These are phyloP conservation scores for Australoheros facetus DNA, from an alignment of 2,797 vertebrate genomes.

Conservation along the genomic window DNA sequence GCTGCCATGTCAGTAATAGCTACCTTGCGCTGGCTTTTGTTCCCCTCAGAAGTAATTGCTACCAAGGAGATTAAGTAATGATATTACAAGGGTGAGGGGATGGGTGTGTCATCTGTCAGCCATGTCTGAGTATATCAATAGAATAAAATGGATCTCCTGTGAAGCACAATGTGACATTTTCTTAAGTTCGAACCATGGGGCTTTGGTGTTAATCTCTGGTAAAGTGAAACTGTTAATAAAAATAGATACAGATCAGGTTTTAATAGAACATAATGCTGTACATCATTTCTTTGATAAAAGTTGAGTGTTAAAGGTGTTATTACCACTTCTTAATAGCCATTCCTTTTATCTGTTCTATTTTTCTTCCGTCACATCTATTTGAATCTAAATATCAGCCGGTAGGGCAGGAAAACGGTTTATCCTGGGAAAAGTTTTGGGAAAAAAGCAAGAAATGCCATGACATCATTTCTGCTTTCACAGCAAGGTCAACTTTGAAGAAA, in stretches of 20 bases:
- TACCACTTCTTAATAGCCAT: background rate
- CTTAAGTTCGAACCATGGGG: background rate
- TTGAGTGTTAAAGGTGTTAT: constrained; percentile 11
- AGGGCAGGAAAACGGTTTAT: constrained; percentile 40
- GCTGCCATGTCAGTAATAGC: constrained; percentile 62
- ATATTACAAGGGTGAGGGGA: constrained; percentile 53
- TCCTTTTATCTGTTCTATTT: background rate
- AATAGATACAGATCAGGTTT: background rate
- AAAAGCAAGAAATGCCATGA: background rate
- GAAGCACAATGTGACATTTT: constrained; percentile 21
- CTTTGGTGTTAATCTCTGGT: constrained; percentile 29
- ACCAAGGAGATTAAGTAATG: constrained; percentile 64
- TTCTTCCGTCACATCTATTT: constrained; percentile 1
- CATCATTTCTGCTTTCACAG: constrained; percentile 34
- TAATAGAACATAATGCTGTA: background rate
- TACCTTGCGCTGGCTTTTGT: constrained; percentile 64
- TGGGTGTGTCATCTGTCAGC: constrained; percentile 48
- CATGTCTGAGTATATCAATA: constrained; percentile 36
- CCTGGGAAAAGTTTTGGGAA: background rate
- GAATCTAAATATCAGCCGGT: constrained; percentile 52
- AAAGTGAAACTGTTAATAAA: constrained; percentile 21
- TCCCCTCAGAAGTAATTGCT: constrained; percentile 61
- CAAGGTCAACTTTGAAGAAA: background rate
- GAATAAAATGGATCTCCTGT: constrained; percentile 17
- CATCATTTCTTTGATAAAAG: background rate